Percentiles rank a stretch among this genome's conserved stretches.
Evolutionary conservation across 2,888 invertebrate species (phyloP).

Genomic region (Perizoma affinitatum): DNA sequence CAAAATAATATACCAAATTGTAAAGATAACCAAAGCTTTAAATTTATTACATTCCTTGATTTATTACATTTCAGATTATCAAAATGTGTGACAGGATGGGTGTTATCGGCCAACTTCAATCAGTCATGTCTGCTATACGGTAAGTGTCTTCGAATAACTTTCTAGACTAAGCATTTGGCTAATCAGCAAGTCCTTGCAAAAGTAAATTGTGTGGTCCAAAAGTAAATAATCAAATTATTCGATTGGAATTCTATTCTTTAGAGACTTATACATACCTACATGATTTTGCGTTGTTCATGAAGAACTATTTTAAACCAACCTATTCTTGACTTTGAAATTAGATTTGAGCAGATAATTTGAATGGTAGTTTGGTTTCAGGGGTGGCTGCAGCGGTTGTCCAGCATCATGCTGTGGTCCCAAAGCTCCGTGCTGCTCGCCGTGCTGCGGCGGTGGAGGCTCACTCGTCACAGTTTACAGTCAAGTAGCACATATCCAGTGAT

Average conservation of each 20-base stretch:
- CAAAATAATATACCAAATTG: slow-evolving; percentile 1
- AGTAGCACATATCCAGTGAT: slow-evolving; percentile 82
- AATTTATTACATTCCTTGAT: not conserved
- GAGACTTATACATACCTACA: too few relatives aligned
- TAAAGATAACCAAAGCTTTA: not conserved
- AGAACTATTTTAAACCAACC: too few relatives aligned
- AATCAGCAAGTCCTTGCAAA: too few relatives aligned
- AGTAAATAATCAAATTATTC: too few relatives aligned
- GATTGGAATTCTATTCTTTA: too few relatives aligned
- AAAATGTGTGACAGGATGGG: slow-evolving; percentile 75
- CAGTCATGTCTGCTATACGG: slow-evolving; percentile 69
- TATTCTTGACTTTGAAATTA: too few relatives aligned
- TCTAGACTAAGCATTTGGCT: too few relatives aligned
- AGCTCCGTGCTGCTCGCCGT: slow-evolving; percentile 53
- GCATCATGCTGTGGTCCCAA: slow-evolving; percentile 43
- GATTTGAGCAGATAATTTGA: too few relatives aligned
- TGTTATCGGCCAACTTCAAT: slow-evolving; percentile 65
- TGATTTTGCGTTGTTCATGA: too few relatives aligned
- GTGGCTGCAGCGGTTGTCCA: slow-evolving; percentile 50
- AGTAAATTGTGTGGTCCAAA: too few relatives aligned
- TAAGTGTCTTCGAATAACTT: slow-evolving; percentile 43
- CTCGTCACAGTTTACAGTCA: slow-evolving; percentile 83
- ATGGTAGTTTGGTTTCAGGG: slow-evolving; percentile 43
- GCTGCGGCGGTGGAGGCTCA: slow-evolving; percentile 59
- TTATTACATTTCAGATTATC: slow-evolving; percentile 30